Base-by-base conservation (phyloP, 2,797 vertebrate species). In the Furcifer pardalis region DNA sequence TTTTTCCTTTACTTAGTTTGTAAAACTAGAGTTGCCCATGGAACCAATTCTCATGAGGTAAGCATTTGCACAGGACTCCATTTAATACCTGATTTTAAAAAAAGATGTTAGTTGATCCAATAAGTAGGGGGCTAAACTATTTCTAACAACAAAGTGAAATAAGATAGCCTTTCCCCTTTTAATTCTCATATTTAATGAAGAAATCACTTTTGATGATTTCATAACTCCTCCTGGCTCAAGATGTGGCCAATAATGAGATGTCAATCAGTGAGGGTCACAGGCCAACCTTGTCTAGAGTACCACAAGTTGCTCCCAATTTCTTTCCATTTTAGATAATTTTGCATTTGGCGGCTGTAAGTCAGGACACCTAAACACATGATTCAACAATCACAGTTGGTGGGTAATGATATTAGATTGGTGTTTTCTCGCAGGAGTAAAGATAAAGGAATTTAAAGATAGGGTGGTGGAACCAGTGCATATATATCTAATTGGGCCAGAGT, bases 1-100 rank as follows among this genome's bases (percentile, higher is more conserved):
- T 84, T 91, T 86, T 69, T 92, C 87, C 4, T 89, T 79, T 89
- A 87, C 21, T 9, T 91, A 99, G 99, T 99, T 96, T 99, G 99
- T 95, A 99, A 99, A 97, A 99, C 99, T 81, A 97, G 97, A 94
- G 98, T 99, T 95, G 99, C 99, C 84, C 98, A 99, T 75, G 99
- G 98, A 93, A 99, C 98, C 94, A 99, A 97, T 95, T 99, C 99
- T 83, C 98, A 99, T 0, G 98, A 99, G 98, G 99, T 99, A 94
- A 98, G 98, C 94, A 60, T 30, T 25, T 75, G 10, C 7, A 35
- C 15, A 68, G 4, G 15, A 3, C 17, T 49, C 12, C 27, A 35
- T 35, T 9, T 68, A 49, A 1, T 76, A 23, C 8, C 27, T 42
- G 23, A 42, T 27, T 42, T 71, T 27, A 35, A 35, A 35, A 30